Evolutionary conservation across 2,888 invertebrate genomes (phyloP).

Genomic region (Tanypteryx hageni): DNA sequence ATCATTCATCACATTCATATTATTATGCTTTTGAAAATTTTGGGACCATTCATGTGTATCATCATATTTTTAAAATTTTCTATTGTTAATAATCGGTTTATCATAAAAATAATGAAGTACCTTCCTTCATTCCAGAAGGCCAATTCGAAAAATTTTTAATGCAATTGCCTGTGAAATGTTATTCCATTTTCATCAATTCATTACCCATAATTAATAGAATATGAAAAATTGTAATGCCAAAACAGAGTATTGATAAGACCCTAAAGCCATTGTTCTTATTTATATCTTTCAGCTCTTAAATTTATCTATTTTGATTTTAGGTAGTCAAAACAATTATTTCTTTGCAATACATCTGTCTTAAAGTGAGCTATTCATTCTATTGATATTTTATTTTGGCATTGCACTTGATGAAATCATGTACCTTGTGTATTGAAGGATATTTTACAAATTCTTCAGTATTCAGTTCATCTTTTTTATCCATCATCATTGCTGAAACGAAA

Average conservation of each 20-base stretch:
- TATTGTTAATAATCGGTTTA: background rate
- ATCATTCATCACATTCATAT: background rate
- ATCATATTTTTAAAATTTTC: background rate
- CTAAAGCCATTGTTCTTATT: too few species aligned
- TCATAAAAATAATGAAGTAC: background rate
- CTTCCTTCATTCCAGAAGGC: conserved; percentile 32
- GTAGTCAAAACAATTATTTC: too few species aligned
- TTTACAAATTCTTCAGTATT: background rate
- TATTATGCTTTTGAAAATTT: background rate
- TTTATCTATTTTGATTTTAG: too few species aligned
- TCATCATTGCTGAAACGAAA: background rate
- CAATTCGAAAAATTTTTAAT: background rate
- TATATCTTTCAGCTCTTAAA: too few species aligned
- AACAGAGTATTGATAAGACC: background rate
- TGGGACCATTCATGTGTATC: background rate
- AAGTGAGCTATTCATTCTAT: background rate
- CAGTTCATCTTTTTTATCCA: background rate
- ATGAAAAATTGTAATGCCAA: background rate
- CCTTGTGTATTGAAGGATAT: background rate
- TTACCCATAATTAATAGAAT: background rate
- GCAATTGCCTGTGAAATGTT: background rate
- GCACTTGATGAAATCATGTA: background rate
- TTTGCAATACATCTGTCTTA: too few species aligned
- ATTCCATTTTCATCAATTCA: conserved; percentile 22
- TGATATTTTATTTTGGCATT: conserved; percentile 6